Evolutionary conservation across 2,888 invertebrate species (phyloP), one percentile per base, ranked within the genome.

Genomic region (Blera fallax): DNA sequence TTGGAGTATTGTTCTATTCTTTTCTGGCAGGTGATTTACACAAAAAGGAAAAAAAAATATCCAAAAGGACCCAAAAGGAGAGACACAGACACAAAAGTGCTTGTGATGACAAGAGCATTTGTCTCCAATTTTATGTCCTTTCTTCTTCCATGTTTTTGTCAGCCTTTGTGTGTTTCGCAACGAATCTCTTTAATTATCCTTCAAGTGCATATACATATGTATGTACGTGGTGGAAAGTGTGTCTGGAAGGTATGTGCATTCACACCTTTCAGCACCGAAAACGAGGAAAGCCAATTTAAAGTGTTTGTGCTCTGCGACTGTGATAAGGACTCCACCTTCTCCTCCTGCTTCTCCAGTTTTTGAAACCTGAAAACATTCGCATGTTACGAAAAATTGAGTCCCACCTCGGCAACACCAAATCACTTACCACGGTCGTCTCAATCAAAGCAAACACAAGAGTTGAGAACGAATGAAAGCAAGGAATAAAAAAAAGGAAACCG

Each of bases 191-290:
- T 79, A 84, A 83, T 78, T 83, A 83, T 83, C 78, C 78, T 67
- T 84, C 83, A 79, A 79, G 79, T 79, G 83, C 83, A 84, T 79
- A 84, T 79, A 79, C 83, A 79, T 74, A 74, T 79, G 83, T 79
- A 84, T 79, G 79, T 79, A 79, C 65, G 43, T 50, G 16, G 50
- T 48, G 43, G 34, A 24, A 45, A 65, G 45, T 37, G 29, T 67
- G 29, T 21, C 21, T 82, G 58, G 50, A 76, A 64, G 60, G 40
- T 73, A 73, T 73, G 67, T 64, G 73, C 73, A 74, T 84, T 84
- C 67, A 74, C 83, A 84, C 83, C 83, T 84, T 74, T 73, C 54
- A 60, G 58, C 65, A 78, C 43, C 65, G 11, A 74, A 79, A 69
- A 73, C 79, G 32, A 79, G 52, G 21, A 62, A 79, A 79, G 83